Base-by-base conservation (phyloP, 35 echinoderm and acorn worm species). In the Diadema setosum region DNA sequence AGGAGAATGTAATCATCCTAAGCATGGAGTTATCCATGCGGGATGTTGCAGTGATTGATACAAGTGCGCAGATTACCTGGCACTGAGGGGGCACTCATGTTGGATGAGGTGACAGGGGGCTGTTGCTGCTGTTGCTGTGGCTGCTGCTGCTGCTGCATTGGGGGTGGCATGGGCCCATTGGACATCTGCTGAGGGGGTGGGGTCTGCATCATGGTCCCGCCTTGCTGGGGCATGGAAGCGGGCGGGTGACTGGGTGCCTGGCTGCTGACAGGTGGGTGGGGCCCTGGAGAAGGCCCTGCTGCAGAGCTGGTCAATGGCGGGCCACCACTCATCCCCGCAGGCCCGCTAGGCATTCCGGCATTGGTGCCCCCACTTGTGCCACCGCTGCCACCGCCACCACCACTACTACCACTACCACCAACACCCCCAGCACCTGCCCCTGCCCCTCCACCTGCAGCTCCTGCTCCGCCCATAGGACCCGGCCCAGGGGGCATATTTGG, bases 91-190 rank as follows among this genome's bases (percentile, higher is more conserved):
- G 73, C 24, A 36, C 44, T 78, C 37, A 78, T 44, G 18, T 36
- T 78, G 37, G 73, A 31, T 78, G 73, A 78, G 2, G 73, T 42
- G 35, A 78, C 73, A 3, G 73, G 33, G 16, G 73, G 48, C n/a
- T 9, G 48, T 52, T 52, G 48, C 48, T 52, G 48, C n/a, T n/a
- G n/a, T n/a, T n/a, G n/a, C n/a, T n/a, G n/a, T n/a, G n/a, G n/a
- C n/a, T n/a, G n/a, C n/a, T n/a, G n/a, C n/a, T n/a, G n/a, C n/a
- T n/a, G n/a, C n/a, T n/a, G n/a, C 48, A 52, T 52, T 52, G 9
- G 73, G 25, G 73, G 73, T 41, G 29, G 73, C 73, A 78, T 78
- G 33, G 73, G 73, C 44, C 73, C 73, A 78, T 78, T 78, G 20
- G 73, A 21, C 73, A 42, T 39, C 40, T 78, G 73, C 21, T 78